Evolutionary conservation across 2,888 invertebrate genomes (phyloP).

Genomic region (Sarcophaga carnaria): DNA sequence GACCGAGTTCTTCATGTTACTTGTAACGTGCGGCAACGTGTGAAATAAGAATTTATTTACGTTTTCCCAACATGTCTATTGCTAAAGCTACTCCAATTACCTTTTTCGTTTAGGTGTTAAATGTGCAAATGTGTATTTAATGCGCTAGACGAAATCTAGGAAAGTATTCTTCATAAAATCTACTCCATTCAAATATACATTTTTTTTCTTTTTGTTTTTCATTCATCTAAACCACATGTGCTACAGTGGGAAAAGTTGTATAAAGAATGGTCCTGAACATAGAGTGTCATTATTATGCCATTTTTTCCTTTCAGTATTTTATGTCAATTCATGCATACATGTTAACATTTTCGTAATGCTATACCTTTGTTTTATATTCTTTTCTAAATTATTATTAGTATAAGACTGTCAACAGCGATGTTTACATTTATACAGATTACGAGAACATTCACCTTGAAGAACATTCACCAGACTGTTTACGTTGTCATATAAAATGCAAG

Average conservation of each 20-base stretch:
- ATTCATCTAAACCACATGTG: slow-evolving; percentile 10
- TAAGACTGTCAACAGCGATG: no score
- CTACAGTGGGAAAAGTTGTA: neutral
- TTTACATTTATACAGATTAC: no score
- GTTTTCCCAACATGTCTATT: neutral
- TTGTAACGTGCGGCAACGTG: neutral
- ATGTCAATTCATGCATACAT: no score
- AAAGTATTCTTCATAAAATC: neutral
- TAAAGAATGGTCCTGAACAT: neutral
- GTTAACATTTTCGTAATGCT: no score
- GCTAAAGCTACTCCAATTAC: slow-evolving; percentile 23
- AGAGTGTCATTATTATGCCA: no score
- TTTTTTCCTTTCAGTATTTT: no score
- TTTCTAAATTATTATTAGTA: no score
- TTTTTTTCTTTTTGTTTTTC: neutral
- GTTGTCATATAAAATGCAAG: no score
- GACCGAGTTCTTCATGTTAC: neutral
- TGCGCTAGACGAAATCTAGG: slow-evolving; percentile 12
- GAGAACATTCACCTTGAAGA: no score
- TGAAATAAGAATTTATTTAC: slow-evolving; percentile 19
- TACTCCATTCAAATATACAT: slow-evolving; percentile 4
- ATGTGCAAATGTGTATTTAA: slow-evolving; percentile 37
- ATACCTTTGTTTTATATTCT: no score
- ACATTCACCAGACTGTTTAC: no score
- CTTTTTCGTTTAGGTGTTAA: slow-evolving; percentile 43